Percentiles rank a stretch among this genome's conserved stretches.
Conservation (phyloP, 2,888 invertebrate species). For the Dicycla oo region DNA sequence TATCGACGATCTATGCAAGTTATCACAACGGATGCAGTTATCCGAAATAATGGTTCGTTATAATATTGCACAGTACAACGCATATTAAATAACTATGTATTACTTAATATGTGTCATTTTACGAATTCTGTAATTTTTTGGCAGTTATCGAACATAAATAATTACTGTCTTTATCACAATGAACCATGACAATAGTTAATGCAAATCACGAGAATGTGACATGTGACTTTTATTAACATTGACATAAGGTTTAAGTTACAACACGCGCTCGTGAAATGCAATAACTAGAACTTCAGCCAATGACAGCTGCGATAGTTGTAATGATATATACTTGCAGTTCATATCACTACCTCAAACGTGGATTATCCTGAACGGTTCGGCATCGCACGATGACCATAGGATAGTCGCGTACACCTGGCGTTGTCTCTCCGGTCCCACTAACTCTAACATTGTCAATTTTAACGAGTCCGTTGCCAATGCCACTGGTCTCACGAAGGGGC, state of each 20-base stretch:
- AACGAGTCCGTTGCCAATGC: slow-evolving; percentile 94
- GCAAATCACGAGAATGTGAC: not conserved
- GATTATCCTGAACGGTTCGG: slow-evolving; percentile 94
- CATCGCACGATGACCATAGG: slow-evolving; percentile 95
- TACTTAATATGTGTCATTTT: not conserved
- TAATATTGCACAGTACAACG: slow-evolving; percentile 24
- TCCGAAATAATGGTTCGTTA: slow-evolving; percentile 35
- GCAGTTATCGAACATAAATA: not conserved
- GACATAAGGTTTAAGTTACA: slow-evolving; percentile 5
- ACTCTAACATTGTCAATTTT: slow-evolving; percentile 87
- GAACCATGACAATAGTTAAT: slow-evolving; percentile 14
- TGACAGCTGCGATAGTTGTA: slow-evolving; percentile 27
- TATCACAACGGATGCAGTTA: slow-evolving; percentile 51
- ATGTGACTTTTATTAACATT: not conserved
- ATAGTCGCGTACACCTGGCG: slow-evolving; percentile 96
- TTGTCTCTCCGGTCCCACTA: slow-evolving; percentile 93
- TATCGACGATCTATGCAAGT: slow-evolving; percentile 31
- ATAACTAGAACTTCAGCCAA: slow-evolving; percentile 4
- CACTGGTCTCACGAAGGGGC: slow-evolving; percentile 95
- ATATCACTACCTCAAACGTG: slow-evolving; percentile 96
- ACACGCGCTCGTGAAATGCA: not conserved
- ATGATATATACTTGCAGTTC: slow-evolving; percentile 87
- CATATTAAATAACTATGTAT: not conserved
- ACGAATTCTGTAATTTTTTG: not conserved
- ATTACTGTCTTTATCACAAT: not conserved